These are phyloP conservation scores for Erpobdella octoculata DNA, from an alignment of 2,888 invertebrate species.

Conservation along the genomic window DNA sequence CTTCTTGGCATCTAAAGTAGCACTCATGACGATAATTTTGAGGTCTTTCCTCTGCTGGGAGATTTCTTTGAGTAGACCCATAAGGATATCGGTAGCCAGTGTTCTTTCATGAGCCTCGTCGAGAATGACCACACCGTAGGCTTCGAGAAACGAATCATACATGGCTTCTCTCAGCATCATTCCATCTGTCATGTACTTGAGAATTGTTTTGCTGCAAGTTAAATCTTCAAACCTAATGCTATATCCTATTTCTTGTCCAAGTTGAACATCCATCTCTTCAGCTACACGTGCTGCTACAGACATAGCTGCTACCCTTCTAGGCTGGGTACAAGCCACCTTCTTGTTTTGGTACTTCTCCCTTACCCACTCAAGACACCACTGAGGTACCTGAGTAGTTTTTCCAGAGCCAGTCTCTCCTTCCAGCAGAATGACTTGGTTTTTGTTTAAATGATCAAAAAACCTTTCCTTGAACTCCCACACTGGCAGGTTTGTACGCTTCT, in stretches of 20 bases:
- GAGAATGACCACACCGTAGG: constrained; percentile 91
- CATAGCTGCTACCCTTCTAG: constrained; percentile 96
- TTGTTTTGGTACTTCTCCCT: constrained; percentile 54
- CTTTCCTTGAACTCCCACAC: constrained; percentile 96
- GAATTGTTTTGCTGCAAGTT: constrained; percentile 89
- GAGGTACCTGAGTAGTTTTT: constrained; percentile 92
- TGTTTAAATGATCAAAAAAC: constrained; percentile 82
- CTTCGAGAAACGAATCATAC: constrained; percentile 80
- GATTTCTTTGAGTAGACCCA: constrained; percentile 66
- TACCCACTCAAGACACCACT: constrained; percentile 63
- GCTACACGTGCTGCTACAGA: constrained; percentile 96
- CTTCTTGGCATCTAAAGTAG: constrained; percentile 93
- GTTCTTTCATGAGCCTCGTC: constrained; percentile 99
- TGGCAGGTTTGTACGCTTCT: constrained; percentile 81
- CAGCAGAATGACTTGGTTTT: constrained; percentile 85
- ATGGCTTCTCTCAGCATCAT: constrained; percentile 95
- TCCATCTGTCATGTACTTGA: constrained; percentile 99
- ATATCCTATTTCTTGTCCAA: constrained; percentile 86
- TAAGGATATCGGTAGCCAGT: constrained; percentile 94
- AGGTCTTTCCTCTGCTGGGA: constrained; percentile 85
- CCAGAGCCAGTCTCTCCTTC: constrained; percentile 98
- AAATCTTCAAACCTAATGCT: constrained; percentile 99
- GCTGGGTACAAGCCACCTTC: constrained; percentile 91
- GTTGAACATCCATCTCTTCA: constrained; percentile 94
- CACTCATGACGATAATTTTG: constrained; percentile 95